Evolutionary conservation across 2,113 vertebrate genomes (phyloP).

Genomic region (Carollia perspicillata): DNA sequence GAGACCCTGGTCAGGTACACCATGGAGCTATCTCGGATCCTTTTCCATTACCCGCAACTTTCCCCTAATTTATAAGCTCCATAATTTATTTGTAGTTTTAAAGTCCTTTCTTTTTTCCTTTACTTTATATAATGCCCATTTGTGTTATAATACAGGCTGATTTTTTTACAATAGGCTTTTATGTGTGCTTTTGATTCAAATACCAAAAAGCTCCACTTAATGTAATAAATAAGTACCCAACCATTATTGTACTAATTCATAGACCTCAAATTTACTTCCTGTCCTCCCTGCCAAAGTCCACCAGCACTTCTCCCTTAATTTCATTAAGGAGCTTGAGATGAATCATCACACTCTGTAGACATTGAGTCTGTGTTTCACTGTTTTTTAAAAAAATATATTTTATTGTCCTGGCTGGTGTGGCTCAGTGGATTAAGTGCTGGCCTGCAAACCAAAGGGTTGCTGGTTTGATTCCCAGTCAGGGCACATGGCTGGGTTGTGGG

Average conservation of each 20-base stretch:
- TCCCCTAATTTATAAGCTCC: not conserved
- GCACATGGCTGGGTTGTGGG: no score
- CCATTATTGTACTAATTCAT: not conserved
- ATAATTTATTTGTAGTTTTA: not conserved
- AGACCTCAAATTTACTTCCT: not conserved
- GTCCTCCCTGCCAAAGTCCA: not conserved
- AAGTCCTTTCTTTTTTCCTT: not conserved
- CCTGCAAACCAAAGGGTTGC: no score
- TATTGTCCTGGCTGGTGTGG: no score
- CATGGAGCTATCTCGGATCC: no score
- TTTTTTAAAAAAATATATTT: no score
- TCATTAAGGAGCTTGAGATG: not conserved
- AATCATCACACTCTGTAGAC: not conserved
- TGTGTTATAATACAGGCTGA: not conserved
- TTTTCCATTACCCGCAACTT: not conserved
- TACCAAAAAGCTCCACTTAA: not conserved
- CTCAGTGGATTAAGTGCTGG: no score
- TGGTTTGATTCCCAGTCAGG: no score
- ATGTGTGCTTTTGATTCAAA: slow-evolving; percentile 31
- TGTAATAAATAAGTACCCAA: not conserved
- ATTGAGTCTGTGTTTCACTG: not conserved
- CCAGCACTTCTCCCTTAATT: no score
- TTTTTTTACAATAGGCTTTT: slow-evolving; percentile 28
- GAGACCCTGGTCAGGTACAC: not conserved
- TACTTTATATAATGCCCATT: not conserved